A percentile compares a stretch with the other conserved stretches of the same genome.
Conservation (phyloP, 2,888 invertebrate species). For the Frankliniella fusca region DNA sequence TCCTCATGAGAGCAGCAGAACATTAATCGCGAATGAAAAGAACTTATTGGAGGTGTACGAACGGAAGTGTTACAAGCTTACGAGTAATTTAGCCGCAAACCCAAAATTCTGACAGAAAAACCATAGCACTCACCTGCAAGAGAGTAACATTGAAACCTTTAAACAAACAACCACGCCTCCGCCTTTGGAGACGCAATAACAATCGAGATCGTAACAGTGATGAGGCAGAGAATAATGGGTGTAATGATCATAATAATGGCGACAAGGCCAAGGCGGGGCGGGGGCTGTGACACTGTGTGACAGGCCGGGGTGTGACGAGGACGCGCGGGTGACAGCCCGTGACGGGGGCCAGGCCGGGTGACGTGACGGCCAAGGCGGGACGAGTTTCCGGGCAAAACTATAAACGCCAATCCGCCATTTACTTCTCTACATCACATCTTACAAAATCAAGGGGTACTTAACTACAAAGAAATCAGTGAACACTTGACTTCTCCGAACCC, state of each 20-base stretch:
- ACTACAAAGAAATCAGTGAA: too few relatives aligned
- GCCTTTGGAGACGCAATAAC: neutral
- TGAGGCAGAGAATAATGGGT: neutral
- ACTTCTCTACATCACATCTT: too few relatives aligned
- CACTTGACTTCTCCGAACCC: neutral
- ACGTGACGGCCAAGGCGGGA: too few relatives aligned
- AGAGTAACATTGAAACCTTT: too few relatives aligned
- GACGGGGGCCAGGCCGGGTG: neutral
- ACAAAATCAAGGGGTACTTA: too few relatives aligned
- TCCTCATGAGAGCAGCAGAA: too few relatives aligned
- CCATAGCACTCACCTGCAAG: too few relatives aligned
- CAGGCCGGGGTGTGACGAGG: neutral
- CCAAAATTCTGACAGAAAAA: too few relatives aligned
- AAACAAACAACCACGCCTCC: neutral
- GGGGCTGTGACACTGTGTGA: neutral
- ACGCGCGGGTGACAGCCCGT: neutral
- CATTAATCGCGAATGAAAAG: too few relatives aligned
- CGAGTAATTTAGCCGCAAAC: too few relatives aligned
- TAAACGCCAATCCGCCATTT: neutral
- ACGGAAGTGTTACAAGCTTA: too few relatives aligned
- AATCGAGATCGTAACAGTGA: neutral
- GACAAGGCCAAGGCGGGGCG: neutral
- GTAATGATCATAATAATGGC: neutral
- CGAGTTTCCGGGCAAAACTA: neutral
- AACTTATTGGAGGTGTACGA: too few relatives aligned